A percentile compares a stretch with the other conserved stretches of the same genome.
These are phyloP conservation scores for Oscheius sp. DNA, from an alignment of 2,888 invertebrate species.

Conservation along the genomic window DNA sequence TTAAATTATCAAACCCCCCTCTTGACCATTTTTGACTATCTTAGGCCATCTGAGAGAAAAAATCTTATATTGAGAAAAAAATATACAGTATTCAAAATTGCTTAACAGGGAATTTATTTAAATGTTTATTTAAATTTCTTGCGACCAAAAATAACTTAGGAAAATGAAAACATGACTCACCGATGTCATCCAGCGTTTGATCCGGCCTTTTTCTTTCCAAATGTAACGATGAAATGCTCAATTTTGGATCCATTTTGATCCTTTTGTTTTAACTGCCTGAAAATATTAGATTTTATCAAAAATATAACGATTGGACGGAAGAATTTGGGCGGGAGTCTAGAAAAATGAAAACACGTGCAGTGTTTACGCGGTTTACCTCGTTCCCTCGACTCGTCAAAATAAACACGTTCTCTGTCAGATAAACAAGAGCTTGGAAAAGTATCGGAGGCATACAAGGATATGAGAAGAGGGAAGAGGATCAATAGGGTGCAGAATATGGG, in stretches of 20 bases:
- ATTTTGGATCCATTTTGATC: conserved; percentile 13
- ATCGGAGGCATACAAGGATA: background rate
- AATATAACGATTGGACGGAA: background rate
- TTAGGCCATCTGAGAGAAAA: too few species aligned
- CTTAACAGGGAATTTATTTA: too few species aligned
- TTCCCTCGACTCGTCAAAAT: background rate
- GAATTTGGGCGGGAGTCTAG: background rate
- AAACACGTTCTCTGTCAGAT: background rate
- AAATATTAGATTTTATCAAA: too few species aligned
- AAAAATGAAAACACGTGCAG: conserved; percentile 2
- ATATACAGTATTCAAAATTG: too few species aligned
- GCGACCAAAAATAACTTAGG: too few species aligned
- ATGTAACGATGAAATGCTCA: conserved; percentile 8
- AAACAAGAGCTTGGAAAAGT: background rate
- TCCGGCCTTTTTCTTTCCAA: conserved; percentile 13
- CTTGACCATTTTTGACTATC: too few species aligned
- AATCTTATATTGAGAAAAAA: too few species aligned
- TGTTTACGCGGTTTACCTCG: conserved; percentile 16
- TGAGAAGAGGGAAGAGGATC: background rate
- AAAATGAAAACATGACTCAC: too few species aligned
- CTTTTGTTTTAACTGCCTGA: too few species aligned
- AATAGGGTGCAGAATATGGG: too few species aligned
- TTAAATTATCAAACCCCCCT: too few species aligned
- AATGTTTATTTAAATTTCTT: too few species aligned
- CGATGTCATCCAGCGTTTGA: conserved; percentile 20